Evolutionary conservation across 2,113 vertebrate genomes (phyloP).

Genomic region (Hippocampus guttulatus): DNA sequence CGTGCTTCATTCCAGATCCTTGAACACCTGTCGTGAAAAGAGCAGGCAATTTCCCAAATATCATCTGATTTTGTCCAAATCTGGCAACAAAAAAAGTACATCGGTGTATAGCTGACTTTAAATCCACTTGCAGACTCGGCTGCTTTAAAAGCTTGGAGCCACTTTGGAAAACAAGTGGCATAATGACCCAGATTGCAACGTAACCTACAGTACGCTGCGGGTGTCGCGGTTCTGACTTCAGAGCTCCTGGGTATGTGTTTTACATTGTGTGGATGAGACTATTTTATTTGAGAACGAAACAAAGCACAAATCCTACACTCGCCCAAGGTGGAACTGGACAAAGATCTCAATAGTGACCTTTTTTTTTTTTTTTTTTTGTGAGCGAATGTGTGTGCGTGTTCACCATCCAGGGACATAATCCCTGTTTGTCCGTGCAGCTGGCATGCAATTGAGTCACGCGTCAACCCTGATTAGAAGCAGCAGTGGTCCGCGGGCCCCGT

Average conservation of each 20-base stretch:
- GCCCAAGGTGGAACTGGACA: constrained; percentile 57
- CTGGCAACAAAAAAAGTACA: constrained; percentile 7
- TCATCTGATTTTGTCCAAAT: constrained; percentile 36
- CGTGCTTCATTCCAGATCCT: constrained; percentile 46
- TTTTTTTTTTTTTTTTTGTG: constrained; percentile 29
- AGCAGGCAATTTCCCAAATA: constrained; percentile 42
- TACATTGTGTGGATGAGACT: constrained; percentile 17
- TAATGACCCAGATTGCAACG: constrained; percentile 51
- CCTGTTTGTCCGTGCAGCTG: constrained; percentile 67
- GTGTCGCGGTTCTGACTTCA: constrained; percentile 27
- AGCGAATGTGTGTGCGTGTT: constrained; percentile 45
- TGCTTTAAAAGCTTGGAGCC: constrained; percentile 25
- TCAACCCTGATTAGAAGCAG: constrained; percentile 77
- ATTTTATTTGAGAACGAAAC: constrained; percentile 35
- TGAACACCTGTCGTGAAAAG: constrained; percentile 57
- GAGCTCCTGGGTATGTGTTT: constrained; percentile 25
- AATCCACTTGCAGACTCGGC: not conserved
- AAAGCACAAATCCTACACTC: constrained; percentile 32
- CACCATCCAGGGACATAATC: constrained; percentile 71
- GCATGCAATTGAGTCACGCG: constrained; percentile 76
- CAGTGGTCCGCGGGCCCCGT: constrained; percentile 64
- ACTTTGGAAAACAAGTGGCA: constrained; percentile 35
- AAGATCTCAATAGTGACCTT: constrained; percentile 68
- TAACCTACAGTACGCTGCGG: constrained; percentile 36
- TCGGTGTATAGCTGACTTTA: not conserved